phyloP scores from a whole-genome alignment of 2,113 vertebrate species.

The Psittacula cyanocephala region DNA sequence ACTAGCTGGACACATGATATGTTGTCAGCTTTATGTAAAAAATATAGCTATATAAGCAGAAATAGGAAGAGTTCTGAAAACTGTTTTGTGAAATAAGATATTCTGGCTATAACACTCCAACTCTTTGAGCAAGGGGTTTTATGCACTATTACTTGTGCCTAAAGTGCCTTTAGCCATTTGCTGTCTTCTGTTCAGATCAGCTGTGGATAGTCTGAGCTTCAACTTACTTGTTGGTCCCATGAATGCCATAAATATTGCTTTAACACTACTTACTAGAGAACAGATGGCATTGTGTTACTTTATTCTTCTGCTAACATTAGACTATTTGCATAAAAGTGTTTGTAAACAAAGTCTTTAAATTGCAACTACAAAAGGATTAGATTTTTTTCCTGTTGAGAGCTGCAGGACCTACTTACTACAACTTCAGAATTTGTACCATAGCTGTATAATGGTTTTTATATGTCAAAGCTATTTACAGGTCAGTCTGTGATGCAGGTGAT shows the following conservation, averaged over 20 bases:
- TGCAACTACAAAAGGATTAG: background rate
- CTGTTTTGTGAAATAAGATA: background rate
- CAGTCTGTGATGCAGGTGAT: background rate
- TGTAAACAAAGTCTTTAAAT: background rate
- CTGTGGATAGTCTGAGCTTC: background rate
- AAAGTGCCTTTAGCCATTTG: background rate
- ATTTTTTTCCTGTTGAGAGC: background rate
- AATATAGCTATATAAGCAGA: background rate
- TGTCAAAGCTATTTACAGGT: background rate
- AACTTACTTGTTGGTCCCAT: background rate
- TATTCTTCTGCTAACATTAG: background rate
- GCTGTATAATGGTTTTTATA: background rate
- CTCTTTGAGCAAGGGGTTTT: background rate
- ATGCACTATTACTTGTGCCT: background rate
- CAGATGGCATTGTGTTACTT: background rate
- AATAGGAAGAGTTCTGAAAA: background rate
- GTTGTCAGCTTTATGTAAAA: background rate
- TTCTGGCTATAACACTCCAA: background rate
- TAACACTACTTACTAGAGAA: background rate
- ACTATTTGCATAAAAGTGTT: background rate
- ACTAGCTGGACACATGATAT: background rate
- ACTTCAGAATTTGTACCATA: background rate
- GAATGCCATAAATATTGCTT: background rate
- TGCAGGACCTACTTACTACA: background rate
- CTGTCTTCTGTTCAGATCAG: background rate